These are phyloP conservation scores for Timema podura DNA, from an alignment of 2,888 invertebrate genomes.

Conservation along the genomic window DNA sequence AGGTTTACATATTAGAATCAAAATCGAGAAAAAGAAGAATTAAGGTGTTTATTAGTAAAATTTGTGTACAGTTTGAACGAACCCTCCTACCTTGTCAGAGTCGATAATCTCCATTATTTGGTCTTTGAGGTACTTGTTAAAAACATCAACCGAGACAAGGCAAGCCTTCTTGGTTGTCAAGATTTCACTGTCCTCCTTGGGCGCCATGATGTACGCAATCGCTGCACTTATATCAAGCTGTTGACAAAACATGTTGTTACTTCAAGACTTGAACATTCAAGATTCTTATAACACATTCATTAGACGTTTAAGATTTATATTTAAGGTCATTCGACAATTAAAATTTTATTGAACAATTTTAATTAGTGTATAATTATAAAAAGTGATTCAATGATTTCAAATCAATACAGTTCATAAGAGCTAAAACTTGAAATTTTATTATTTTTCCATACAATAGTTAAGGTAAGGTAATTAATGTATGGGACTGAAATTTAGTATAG, in stretches of 20 bases:
- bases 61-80: background rate
- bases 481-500: too few species aligned
- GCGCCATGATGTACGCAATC: conserved; percentile 83
- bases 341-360: too few species aligned
- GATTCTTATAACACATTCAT: too few species aligned
- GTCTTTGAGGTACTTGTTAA: conserved; percentile 93
- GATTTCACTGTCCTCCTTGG: conserved; percentile 92
- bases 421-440: too few species aligned
- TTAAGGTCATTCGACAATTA: too few species aligned
- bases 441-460: too few species aligned
- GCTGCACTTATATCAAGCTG: conserved; percentile 77
- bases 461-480: too few species aligned
- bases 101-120: conserved; percentile 99
- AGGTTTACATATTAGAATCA: background rate
- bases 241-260: conserved; percentile 7
- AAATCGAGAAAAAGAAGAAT: background rate
- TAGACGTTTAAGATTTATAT: too few species aligned
- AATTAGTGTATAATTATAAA: too few species aligned
- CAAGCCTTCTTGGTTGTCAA: conserved; percentile 88
- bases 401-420: too few species aligned
- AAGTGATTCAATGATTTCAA: too few species aligned
- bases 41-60: background rate
- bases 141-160: conserved; percentile 89
- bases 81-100: conserved; percentile 72
- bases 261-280: too few species aligned